Evolutionary conservation across 2,888 invertebrate species (phyloP), one percentile per base, ranked within the genome.

Genomic region (Cephus rjabovi): DNA sequence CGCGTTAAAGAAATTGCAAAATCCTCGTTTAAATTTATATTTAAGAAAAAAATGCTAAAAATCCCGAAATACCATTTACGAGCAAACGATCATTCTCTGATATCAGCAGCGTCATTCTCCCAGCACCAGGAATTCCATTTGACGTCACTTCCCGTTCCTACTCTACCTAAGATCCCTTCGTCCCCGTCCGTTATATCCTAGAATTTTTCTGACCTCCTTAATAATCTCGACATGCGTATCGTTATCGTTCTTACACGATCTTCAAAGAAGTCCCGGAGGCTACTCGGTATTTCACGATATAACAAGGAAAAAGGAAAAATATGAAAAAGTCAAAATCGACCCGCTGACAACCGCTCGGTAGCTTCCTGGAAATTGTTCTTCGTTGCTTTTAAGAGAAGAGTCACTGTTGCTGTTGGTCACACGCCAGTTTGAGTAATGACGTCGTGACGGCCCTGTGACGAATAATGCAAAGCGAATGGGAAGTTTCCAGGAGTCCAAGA

Each of bases 391-490:
- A 81, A 85, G 85, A 86, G 87, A 81, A 82, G 81, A 81, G 82
- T 31, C 69, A n/a, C 78, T 87, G 86, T 87, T 87, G 83, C 84
- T 83, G 81, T 87, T 87, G 87, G 87, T 87, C 71, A 75, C 76
- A 75, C 76, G 87, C 87, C 87, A 86, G 83, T 76, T 76, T 79
- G 78, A 83, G 81, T 84, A 86, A 86, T 85, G 82, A 79, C 79
- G 73, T 75, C 76, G 78, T 6, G 31, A 71, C 33, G 33, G 71
- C 33, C 71, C 33, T 34, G 12, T 71, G 71, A 71, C 71, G 31
- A 34, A 71, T 34, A 71, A 31, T 71, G 12, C 31, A n/a, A 0
- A 33, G 30, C 34, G 56, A 56, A 56, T 56, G 56, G 23, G 23
- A 56, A 56, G 56, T 56, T 56, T 56, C 56, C 56, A 56, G 56